Base-by-base conservation (phyloP, 2,797 vertebrate genomes). In the Arrhamphus sclerolepis region DNA sequence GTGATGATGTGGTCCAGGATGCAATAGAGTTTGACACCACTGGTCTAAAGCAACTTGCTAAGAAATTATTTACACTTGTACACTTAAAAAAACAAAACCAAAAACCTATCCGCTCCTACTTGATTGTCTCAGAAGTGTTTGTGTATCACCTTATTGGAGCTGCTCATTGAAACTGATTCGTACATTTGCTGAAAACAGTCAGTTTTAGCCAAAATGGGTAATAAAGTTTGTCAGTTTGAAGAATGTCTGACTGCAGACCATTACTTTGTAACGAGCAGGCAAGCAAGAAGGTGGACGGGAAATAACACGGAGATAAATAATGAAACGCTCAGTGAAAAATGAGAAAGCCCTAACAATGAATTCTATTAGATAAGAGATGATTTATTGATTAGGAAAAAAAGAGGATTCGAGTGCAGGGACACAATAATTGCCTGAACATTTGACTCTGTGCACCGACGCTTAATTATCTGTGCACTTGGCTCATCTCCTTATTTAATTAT, bases 401-500 rank as follows among this genome's bases (percentile, higher is more conserved):
- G 38, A 6, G 26, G 34, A 13, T 50, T 47, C 1, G 10, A 9
- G 16, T 24, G 18, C 2, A 42, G 41, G 20, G 14, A 31, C 21
- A 47, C n/a, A 6, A n/a, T 18, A 46, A 20, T n/a, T 39, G 44
- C 58, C 19, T 26, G 5, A 63, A 39, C 9, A 18, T 61, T 51
- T 39, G n/a, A 24, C 42, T 38, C 46, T 26, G n/a, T 10, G 8
- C 43, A 11, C 26, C 46, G 24, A 54, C 55, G 61, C 20, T 49
- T 68, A 63, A 73, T 62, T 54, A 47, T 48, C 46, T 22, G 5
- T 63, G 34, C 38, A 51, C 47, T 28, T 59, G 20, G 44, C 49
- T 66, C 40, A n/a, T 62, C 55, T 54, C 22, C 53, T 64, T 47
- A 61, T 72, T 73, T 62, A 69, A 58, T 82, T 51, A 77, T 65